Evolutionary conservation across 2,888 invertebrate species (phyloP), one percentile per base, ranked within the genome.

Genomic region (Acanthopleura granulata): DNA sequence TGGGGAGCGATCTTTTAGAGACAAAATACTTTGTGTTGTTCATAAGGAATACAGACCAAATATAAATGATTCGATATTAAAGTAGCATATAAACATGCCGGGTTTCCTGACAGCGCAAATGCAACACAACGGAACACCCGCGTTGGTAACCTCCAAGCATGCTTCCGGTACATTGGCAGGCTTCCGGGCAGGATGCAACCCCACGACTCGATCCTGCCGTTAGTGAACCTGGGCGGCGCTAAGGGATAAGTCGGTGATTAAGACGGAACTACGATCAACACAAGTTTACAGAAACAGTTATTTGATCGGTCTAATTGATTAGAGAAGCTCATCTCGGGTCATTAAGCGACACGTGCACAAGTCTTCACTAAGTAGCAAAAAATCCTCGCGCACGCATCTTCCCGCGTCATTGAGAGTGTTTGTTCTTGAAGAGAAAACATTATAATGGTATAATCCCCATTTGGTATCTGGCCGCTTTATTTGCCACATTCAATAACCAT

Each of bases 241-340:
- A 66, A 66, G 16, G 66, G 29, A 66, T 66, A 27, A 66, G 22
- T 27, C 66, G 22, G 66, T 66, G 66, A 66, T 66, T 66, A 66
- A 66, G 66, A 27, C 6, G 29, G 25, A 25, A 66, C 22, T 16
- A 66, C 29, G 29, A 66, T 66, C 66, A 27, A 27, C 66, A 27
- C 66, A 66, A 27, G 66, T 27, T 27, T 66, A 22, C 22, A 16
- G 29, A 27, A 15, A 27, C 27, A 66, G 66, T 6, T 27, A 66
- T 66, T 66, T 66, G 66, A 66, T 66, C 66, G 66, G 25, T 22
- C 66, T 66, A 66, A 66, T 66, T 66, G 66, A 66, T 66, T 66
- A 16, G 29, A 27, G 22, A 18, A 22, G 66, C 29, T 3, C 66
- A 66, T 66, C 66, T 27, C 66, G 16, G 29, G 27, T 27, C 66